A percentile compares a stretch with the other conserved stretches of the same genome.
Conservation (phyloP, 1,140 invertebrate species). For the Drosophila sucinea region DNA sequence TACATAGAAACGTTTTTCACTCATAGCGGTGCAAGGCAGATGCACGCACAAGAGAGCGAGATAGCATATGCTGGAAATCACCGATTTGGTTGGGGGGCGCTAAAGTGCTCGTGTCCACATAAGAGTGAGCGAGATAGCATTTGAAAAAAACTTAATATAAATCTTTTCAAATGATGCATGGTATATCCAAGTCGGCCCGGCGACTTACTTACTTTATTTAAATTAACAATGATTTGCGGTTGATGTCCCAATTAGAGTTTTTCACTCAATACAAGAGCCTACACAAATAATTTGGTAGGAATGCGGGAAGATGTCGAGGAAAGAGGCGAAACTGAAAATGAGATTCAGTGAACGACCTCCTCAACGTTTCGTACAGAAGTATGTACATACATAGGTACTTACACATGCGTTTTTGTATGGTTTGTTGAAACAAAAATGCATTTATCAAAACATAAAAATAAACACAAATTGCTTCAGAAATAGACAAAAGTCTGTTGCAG, state of each 20-base stretch:
- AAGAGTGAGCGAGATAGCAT: too few relatives aligned
- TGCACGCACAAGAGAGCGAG: too few relatives aligned
- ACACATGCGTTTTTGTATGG: conserved; percentile 12
- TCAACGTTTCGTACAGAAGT: conserved; percentile 36
- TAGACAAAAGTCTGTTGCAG: conserved; percentile 57
- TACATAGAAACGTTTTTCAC: too few relatives aligned
- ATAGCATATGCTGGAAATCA: too few relatives aligned
- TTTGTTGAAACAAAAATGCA: conserved; percentile 61
- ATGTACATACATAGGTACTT: not conserved
- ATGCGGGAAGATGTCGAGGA: conserved; percentile 13
- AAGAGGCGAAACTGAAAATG: conserved; percentile 48
- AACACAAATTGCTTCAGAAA: conserved; percentile 77
- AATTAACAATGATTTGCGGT: conserved; percentile 7
- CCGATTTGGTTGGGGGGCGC: too few relatives aligned
- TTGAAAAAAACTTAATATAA: too few relatives aligned
- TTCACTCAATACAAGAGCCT: conserved; percentile 34
- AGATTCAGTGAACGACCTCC: conserved; percentile 68
- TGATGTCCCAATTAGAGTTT: conserved; percentile 52
- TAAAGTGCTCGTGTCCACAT: too few relatives aligned
- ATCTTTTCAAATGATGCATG: too few relatives aligned
- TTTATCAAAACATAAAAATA: conserved; percentile 82
- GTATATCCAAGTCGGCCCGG: too few relatives aligned
- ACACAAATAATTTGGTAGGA: not conserved
- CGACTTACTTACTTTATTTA: too few relatives aligned
- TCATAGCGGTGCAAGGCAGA: too few relatives aligned